These are phyloP conservation scores for Callinectes sapidus DNA, from an alignment of 2,888 invertebrate genomes.

Conservation along the genomic window DNA sequence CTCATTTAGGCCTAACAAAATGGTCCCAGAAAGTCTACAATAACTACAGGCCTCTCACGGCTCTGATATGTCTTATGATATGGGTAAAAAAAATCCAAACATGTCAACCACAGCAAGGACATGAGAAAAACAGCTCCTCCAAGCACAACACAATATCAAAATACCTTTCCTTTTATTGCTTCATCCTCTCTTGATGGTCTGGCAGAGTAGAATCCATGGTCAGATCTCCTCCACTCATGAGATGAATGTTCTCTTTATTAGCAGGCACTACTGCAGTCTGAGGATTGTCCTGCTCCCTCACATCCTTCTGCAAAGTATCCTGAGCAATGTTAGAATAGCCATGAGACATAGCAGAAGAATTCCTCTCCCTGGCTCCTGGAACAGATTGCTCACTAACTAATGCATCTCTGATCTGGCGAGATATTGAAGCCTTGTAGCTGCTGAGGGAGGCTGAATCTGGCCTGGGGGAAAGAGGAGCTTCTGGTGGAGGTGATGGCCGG, in stretches of 20 bases:
- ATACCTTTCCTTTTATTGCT: background rate
- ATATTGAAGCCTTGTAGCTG: slow-evolving; percentile 54
- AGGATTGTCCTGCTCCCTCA: slow-evolving; percentile 18
- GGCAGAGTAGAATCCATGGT: slow-evolving; percentile 48
- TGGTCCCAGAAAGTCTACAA: slow-evolving; percentile 10
- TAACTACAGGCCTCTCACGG: background rate
- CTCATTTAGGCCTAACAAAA: background rate
- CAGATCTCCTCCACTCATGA: slow-evolving; percentile 38
- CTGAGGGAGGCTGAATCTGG: slow-evolving; percentile 34
- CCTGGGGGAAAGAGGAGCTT: slow-evolving; percentile 48
- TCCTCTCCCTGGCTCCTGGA: slow-evolving; percentile 34
- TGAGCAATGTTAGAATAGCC: slow-evolving; percentile 1
- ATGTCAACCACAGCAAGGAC: background rate
- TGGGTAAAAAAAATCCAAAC: background rate
- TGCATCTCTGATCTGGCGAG: slow-evolving; percentile 58
- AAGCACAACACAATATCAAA: background rate
- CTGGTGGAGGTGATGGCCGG: slow-evolving; percentile 55
- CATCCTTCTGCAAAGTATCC: slow-evolving; percentile 32
- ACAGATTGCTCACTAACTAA: slow-evolving; percentile 42
- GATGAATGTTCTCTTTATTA: slow-evolving; percentile 51
- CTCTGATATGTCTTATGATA: slow-evolving; percentile 28
- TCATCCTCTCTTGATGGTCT: slow-evolving; percentile 54
- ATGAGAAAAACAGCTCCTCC: background rate
- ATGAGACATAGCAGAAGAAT: background rate
- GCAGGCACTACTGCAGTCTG: slow-evolving; percentile 31